A percentile compares a stretch with the other conserved stretches of the same genome.
These are phyloP conservation scores for Tachina fera DNA, from an alignment of 2,888 invertebrate species.

Conservation along the genomic window DNA sequence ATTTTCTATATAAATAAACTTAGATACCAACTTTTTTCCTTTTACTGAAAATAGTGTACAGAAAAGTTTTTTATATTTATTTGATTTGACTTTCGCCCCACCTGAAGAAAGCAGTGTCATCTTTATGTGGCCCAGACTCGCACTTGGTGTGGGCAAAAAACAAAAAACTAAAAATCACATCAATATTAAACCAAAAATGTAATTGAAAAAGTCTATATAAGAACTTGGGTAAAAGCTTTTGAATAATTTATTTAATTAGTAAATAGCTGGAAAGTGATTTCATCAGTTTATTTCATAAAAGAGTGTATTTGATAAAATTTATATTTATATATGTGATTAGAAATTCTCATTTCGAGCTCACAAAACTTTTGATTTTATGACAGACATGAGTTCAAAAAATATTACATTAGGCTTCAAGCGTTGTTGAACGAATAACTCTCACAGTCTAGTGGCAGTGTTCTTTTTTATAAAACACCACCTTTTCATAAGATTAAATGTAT, in stretches of 20 bases:
- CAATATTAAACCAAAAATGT: slow-evolving; percentile 49
- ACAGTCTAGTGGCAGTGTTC: no score
- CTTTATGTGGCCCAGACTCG: slow-evolving; percentile 18
- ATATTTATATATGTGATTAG: slow-evolving; percentile 33
- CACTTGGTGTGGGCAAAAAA: neutral
- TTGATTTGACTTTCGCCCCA: neutral
- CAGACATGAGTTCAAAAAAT: neutral
- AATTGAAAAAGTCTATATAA: slow-evolving; percentile 50
- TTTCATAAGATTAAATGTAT: neutral
- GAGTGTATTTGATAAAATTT: slow-evolving; percentile 36
- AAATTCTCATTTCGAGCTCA: slow-evolving; percentile 9
- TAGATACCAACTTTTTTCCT: neutral
- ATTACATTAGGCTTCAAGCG: neutral
- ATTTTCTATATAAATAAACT: slow-evolving; percentile 15
- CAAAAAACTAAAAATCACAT: slow-evolving; percentile 50
- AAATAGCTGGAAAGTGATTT: slow-evolving; percentile 45
- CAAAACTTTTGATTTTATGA: slow-evolving; percentile 56
- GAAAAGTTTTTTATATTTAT: neutral
- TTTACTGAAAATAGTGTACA: neutral
- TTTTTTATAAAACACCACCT: neutral
- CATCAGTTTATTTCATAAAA: slow-evolving; percentile 3
- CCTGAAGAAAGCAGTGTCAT: neutral
- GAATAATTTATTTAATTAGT: slow-evolving; percentile 72
- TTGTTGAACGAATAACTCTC: neutral
- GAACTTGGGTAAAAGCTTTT: slow-evolving; percentile 19